A percentile compares a stretch with the other conserved stretches of the same genome.
Conservation (phyloP, 2,797 vertebrate genomes). For the Pagetopsis macropterus region DNA sequence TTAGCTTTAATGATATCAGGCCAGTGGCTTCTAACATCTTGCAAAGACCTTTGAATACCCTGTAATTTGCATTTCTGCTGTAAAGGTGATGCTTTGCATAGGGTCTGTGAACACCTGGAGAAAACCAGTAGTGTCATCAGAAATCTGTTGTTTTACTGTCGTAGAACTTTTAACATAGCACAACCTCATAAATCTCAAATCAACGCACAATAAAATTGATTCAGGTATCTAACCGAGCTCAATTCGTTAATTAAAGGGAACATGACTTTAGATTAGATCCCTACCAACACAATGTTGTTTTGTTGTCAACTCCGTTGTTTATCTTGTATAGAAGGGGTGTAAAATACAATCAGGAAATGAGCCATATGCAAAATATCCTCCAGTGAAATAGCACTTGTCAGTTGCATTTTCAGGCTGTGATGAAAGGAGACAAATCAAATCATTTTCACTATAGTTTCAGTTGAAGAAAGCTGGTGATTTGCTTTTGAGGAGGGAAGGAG, state of each 20-base stretch:
- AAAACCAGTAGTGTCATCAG: conserved; percentile 57
- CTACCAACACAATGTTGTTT: conserved; percentile 8
- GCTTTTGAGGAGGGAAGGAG: neutral
- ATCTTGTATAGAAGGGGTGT: conserved; percentile 12
- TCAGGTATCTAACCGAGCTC: conserved; percentile 38
- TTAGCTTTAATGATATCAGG: conserved; percentile 62
- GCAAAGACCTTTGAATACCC: conserved; percentile 51
- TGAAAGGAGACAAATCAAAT: conserved; percentile 30
- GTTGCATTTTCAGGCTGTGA: conserved; percentile 31
- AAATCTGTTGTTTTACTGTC: conserved; percentile 58
- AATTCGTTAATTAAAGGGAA: conserved; percentile 42
- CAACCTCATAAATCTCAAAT: conserved; percentile 61
- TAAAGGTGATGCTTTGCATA: conserved; percentile 44
- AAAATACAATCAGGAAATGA: conserved; percentile 42
- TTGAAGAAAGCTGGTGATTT: neutral
- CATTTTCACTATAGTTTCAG: conserved; percentile 6
- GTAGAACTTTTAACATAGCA: conserved; percentile 43
- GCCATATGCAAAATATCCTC: conserved; percentile 24
- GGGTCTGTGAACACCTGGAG: conserved; percentile 57
- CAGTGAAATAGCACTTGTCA: conserved; percentile 27
- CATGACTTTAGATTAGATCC: conserved; percentile 41
- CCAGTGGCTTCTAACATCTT: conserved; percentile 55
- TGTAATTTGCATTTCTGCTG: conserved; percentile 64
- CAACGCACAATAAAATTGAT: conserved; percentile 48
- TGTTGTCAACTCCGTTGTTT: conserved; percentile 38